Evolutionary conservation across 2,888 invertebrate genomes (phyloP).

Genomic region (Cataglyphis livida): DNA sequence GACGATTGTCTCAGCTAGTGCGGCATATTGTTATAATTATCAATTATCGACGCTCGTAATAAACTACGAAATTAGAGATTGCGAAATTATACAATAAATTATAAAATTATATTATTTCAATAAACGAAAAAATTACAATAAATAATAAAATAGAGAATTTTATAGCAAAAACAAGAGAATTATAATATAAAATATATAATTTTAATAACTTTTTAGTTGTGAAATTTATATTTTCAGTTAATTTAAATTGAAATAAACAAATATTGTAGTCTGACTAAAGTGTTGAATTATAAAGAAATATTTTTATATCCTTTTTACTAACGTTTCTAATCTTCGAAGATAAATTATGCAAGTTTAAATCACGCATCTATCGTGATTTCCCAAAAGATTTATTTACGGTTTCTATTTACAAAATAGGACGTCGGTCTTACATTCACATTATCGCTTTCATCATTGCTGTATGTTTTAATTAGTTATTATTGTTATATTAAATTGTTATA

Average conservation of each 20-base stretch:
- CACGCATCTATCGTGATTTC: neutral
- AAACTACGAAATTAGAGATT: neutral
- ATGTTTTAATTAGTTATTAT: conserved; percentile 10
- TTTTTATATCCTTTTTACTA: neutral
- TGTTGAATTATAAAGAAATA: neutral
- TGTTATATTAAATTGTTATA: conserved; percentile 40
- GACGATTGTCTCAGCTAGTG: conserved; percentile 71
- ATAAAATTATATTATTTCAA: conserved; percentile 17
- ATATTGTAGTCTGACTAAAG: neutral
- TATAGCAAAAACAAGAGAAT: conserved; percentile 12
- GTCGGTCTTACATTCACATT: conserved; percentile 15
- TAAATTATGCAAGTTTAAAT: conserved; percentile 30
- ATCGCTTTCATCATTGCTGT: conserved; percentile 25
- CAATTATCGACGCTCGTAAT: neutral
- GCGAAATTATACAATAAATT: conserved; percentile 19
- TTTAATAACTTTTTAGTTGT: neutral
- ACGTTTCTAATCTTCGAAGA: neutral
- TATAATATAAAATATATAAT: conserved; percentile 32
- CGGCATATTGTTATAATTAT: conserved; percentile 44
- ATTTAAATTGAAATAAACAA: neutral
- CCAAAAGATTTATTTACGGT: conserved; percentile 19
- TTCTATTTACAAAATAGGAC: conserved; percentile 44
- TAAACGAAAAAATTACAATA: conserved; percentile 28
- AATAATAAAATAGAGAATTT: conserved; percentile 23
- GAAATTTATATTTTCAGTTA: neutral